These are phyloP conservation scores for Cebidichthys violaceus DNA, from an alignment of 2,113 vertebrate genomes.

Conservation along the genomic window DNA sequence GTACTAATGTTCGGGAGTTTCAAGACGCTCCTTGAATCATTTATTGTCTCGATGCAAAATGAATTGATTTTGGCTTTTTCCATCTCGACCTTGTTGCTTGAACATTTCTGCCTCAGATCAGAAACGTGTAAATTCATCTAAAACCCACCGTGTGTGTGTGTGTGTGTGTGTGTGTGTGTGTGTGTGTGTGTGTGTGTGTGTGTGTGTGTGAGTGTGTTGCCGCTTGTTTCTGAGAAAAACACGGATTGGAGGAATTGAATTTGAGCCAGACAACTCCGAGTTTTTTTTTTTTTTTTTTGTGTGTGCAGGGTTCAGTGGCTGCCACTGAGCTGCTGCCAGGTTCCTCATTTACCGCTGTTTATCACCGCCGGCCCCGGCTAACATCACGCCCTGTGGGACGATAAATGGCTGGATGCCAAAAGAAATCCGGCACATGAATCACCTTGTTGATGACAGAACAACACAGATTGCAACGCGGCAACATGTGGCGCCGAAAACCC, in stretches of 20 bases:
- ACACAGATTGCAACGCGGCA: constrained; percentile 26
- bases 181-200: too few species aligned
- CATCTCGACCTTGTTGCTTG: background rate
- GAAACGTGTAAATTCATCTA: constrained; percentile 1
- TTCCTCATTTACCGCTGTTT: constrained; percentile 49
- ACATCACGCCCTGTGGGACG: constrained; percentile 17
- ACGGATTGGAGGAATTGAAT: constrained; percentile 34
- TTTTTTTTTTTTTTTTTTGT: too few species aligned
- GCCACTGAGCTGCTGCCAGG: constrained; percentile 50
- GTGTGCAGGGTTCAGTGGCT: constrained; percentile 47
- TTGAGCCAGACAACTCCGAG: constrained; percentile 32
- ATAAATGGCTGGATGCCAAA: constrained; percentile 36
- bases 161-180: too few species aligned
- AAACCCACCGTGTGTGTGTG: background rate
- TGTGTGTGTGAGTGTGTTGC: too few species aligned
- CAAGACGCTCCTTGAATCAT: constrained; percentile 23
- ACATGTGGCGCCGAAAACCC: background rate
- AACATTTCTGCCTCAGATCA: constrained; percentile 10
- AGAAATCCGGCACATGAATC: constrained; percentile 38
- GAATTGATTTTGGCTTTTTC: constrained; percentile 13
- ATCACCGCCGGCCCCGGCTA: constrained; percentile 34
- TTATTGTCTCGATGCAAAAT: constrained; percentile 25
- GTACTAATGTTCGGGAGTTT: constrained; percentile 10
- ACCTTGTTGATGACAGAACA: constrained; percentile 42
- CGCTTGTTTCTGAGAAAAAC: constrained; percentile 32